Conservation (phyloP, 2,113 vertebrate genomes). For the Cervus canadensis region DNA sequence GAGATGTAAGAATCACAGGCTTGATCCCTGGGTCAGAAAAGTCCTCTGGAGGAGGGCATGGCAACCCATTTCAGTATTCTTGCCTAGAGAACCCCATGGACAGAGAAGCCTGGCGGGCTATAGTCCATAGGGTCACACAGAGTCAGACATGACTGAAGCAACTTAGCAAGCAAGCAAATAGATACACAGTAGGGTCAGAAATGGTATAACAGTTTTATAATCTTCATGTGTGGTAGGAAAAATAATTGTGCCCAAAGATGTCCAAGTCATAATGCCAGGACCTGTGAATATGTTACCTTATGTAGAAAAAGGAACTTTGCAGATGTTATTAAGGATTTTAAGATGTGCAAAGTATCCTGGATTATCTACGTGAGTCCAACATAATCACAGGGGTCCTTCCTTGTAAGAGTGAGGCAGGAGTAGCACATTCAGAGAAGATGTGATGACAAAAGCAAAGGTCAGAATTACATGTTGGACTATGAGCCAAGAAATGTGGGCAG, state of each 20-base stretch:
- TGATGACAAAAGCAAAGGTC: background rate
- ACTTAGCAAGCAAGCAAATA: too few species aligned
- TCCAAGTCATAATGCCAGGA: accelerated
- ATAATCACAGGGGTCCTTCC: background rate
- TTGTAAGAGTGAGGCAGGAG: background rate
- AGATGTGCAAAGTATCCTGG: background rate
- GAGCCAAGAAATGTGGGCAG: background rate
- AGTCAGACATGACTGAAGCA: too few species aligned
- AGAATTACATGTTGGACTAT: accelerated
- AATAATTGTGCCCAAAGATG: background rate
- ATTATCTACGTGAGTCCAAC: background rate
- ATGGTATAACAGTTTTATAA: background rate
- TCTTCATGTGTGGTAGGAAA: background rate
- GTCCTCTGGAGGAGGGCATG: too few species aligned
- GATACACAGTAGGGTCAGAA: background rate
- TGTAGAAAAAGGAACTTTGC: background rate
- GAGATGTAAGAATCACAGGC: too few species aligned
- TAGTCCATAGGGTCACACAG: too few species aligned
- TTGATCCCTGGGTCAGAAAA: too few species aligned
- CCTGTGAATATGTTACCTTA: background rate
- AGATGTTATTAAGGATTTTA: background rate
- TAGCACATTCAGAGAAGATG: background rate
- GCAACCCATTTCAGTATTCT: too few species aligned
- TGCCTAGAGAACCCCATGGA: too few species aligned
- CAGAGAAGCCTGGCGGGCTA: too few species aligned